Percentiles rank a stretch among this genome's conserved stretches.
These are phyloP conservation scores for Xyrichtys novacula DNA, from an alignment of 2,797 vertebrate species.

Conservation along the genomic window DNA sequence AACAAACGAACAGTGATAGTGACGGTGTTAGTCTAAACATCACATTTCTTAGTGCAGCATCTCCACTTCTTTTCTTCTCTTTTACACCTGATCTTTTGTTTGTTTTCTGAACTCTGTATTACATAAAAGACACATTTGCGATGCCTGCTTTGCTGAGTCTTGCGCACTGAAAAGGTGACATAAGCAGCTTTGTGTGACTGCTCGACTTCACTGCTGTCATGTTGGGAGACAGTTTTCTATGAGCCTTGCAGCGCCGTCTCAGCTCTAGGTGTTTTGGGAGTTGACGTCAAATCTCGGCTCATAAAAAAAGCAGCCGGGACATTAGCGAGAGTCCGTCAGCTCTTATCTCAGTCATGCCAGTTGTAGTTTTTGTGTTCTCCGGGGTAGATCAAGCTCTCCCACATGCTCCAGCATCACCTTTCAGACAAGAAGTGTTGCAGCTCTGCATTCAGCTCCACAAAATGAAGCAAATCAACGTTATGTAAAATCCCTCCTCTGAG, in stretches of 20 bases:
- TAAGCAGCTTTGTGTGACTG: slow-evolving; percentile 65
- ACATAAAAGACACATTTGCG: slow-evolving; percentile 9
- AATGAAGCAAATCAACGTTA: slow-evolving; percentile 34
- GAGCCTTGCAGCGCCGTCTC: slow-evolving; percentile 20
- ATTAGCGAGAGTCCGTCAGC: slow-evolving; percentile 27
- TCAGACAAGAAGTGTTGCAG: slow-evolving; percentile 3
- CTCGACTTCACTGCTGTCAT: slow-evolving; percentile 30
- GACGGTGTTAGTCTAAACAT: too few relatives aligned
- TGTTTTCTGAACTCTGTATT: slow-evolving; percentile 11
- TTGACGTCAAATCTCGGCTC: slow-evolving; percentile 38
- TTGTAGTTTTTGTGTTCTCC: slow-evolving; percentile 37
- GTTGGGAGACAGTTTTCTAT: slow-evolving; percentile 18
- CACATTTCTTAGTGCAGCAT: neutral
- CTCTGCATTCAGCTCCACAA: slow-evolving; percentile 31
- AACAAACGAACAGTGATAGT: too few relatives aligned
- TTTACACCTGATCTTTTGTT: slow-evolving; percentile 15
- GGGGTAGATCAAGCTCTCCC: slow-evolving; percentile 30
- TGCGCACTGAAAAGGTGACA: slow-evolving; percentile 36
- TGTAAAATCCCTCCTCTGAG: slow-evolving; percentile 51
- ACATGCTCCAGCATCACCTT: slow-evolving; percentile 34
- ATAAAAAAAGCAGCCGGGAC: slow-evolving; percentile 4
- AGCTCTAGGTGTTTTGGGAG: slow-evolving; percentile 46
- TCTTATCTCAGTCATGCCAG: slow-evolving; percentile 53
- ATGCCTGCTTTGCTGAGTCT: slow-evolving; percentile 18
- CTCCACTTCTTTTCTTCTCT: slow-evolving; percentile 9